A percentile compares a stretch with the other conserved stretches of the same genome.
Evolutionary conservation across 2,797 vertebrate genomes (phyloP).

Genomic region (Crax fasciolata): DNA sequence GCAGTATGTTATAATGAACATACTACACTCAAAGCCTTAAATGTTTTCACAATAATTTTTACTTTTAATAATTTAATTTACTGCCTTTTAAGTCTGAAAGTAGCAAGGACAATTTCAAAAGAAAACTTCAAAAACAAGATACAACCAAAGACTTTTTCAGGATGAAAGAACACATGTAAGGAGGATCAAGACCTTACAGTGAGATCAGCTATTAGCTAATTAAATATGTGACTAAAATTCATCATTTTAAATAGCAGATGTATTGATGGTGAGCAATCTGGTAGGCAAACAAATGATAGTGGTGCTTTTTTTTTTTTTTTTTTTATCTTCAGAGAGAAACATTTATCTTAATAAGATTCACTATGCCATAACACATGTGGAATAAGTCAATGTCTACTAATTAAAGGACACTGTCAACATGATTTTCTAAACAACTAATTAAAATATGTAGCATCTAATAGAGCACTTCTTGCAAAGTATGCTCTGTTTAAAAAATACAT

Average conservation of each 20-base stretch:
- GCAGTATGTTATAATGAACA: slow-evolving; percentile 7
- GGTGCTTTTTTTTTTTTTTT: slow-evolving; percentile 51
- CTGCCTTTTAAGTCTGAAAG: slow-evolving; percentile 53
- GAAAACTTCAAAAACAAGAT: slow-evolving; percentile 67
- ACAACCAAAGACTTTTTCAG: slow-evolving; percentile 66
- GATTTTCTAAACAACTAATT: slow-evolving; percentile 73
- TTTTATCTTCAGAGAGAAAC: slow-evolving; percentile 69
- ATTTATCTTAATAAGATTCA: slow-evolving; percentile 77
- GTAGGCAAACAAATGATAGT: slow-evolving; percentile 70
- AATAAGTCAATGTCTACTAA: slow-evolving; percentile 74
- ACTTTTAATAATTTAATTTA: slow-evolving; percentile 66
- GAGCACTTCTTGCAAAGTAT: slow-evolving; percentile 43
- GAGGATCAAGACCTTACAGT: slow-evolving; percentile 69
- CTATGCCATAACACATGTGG: slow-evolving; percentile 47
- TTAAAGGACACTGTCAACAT: slow-evolving; percentile 72
- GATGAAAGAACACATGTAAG: slow-evolving; percentile 65
- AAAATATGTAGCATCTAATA: slow-evolving; percentile 62
- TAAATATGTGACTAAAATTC: slow-evolving; percentile 80
- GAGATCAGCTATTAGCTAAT: slow-evolving; percentile 77
- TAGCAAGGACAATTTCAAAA: slow-evolving; percentile 70
- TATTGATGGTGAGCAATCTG: slow-evolving; percentile 71
- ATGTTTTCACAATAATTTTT: slow-evolving; percentile 58
- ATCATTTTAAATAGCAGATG: slow-evolving; percentile 66
- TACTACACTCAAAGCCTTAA: slow-evolving; percentile 4
- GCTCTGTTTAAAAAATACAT: slow-evolving; percentile 39